A percentile compares a stretch with the other conserved stretches of the same genome.
Evolutionary conservation across 2,113 vertebrate genomes (phyloP).

Genomic region (Romanogobio albipinnatus): DNA sequence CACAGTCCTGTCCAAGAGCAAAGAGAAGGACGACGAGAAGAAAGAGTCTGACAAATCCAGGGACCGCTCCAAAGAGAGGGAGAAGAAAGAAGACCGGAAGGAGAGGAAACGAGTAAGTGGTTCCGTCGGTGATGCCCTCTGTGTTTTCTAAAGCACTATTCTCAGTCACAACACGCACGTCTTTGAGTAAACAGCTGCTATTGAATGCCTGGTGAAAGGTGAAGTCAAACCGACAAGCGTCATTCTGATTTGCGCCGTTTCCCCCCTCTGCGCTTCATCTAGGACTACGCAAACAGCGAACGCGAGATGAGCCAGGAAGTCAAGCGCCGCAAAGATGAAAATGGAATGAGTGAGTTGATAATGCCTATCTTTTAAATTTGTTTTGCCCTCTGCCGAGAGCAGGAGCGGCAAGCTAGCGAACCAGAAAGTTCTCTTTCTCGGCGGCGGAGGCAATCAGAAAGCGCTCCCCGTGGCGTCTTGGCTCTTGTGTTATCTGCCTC

Average conservation of each 20-base stretch:
- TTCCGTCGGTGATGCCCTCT: neutral
- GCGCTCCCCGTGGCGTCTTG: slow-evolving; percentile 22
- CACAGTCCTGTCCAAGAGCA: slow-evolving; percentile 87
- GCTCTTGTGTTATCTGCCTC: slow-evolving; percentile 21
- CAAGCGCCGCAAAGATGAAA: slow-evolving; percentile 89
- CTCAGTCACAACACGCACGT: neutral
- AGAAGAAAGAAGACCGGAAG: slow-evolving; percentile 91
- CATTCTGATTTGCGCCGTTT: neutral
- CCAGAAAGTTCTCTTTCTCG: slow-evolving; percentile 57
- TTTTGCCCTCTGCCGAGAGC: slow-evolving; percentile 51
- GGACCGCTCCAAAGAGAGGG: slow-evolving; percentile 90
- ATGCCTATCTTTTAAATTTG: slow-evolving; percentile 64
- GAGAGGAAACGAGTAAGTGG: slow-evolving; percentile 89
- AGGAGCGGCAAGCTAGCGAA: slow-evolving; percentile 54
- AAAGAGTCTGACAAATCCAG: slow-evolving; percentile 90
- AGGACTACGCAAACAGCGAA: slow-evolving; percentile 89
- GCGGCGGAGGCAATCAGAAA: slow-evolving; percentile 66
- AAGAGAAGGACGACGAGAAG: slow-evolving; percentile 90
- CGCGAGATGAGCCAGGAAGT: slow-evolving; percentile 83
- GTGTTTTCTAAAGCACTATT: neutral
- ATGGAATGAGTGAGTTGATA: slow-evolving; percentile 84
- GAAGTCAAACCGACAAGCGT: neutral
- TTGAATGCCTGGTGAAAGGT: slow-evolving; percentile 19
- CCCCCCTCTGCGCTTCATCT: slow-evolving; percentile 36
- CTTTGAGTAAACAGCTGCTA: slow-evolving; percentile 23